Conservation (phyloP, 2,113 vertebrate species). For the Rhegmatorhina hoffmannsi region DNA sequence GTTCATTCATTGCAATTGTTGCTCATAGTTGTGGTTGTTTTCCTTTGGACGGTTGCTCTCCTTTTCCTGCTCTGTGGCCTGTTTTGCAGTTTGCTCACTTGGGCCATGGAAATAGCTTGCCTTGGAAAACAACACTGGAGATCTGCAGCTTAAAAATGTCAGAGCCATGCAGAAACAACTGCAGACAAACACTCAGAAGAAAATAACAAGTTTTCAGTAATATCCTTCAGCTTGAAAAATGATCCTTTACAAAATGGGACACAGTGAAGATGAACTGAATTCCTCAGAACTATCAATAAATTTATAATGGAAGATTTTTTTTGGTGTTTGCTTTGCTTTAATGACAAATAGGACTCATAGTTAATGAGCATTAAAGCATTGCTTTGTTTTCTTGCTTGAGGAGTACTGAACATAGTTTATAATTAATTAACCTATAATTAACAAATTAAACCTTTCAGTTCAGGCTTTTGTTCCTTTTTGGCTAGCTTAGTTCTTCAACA, state of each 20-base stretch:
- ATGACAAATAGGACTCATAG: neutral
- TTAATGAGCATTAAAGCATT: neutral
- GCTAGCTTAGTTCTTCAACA: neutral
- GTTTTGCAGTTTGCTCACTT: constrained; percentile 21
- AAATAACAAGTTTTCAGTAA: neutral
- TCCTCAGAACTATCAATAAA: neutral
- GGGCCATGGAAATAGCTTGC: constrained; percentile 33
- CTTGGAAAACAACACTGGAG: constrained; percentile 21
- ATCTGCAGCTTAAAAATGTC: constrained; percentile 8
- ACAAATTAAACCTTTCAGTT: neutral
- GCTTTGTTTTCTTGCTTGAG: neutral
- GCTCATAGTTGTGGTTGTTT: constrained; percentile 57
- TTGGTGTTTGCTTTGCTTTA: neutral
- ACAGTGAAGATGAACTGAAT: neutral
- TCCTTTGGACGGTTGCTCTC: neutral
- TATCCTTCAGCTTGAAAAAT: neutral
- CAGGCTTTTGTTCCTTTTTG: neutral
- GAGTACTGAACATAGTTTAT: neutral
- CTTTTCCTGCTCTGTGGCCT: constrained; percentile 30
- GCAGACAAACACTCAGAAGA: neutral
- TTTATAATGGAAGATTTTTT: neutral
- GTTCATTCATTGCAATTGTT: constrained; percentile 21
- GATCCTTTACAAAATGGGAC: neutral
- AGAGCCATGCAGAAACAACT: neutral
- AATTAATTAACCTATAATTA: neutral